These are phyloP conservation scores for Tipula confusa DNA, from an alignment of 2,888 invertebrate genomes.

Conservation along the genomic window DNA sequence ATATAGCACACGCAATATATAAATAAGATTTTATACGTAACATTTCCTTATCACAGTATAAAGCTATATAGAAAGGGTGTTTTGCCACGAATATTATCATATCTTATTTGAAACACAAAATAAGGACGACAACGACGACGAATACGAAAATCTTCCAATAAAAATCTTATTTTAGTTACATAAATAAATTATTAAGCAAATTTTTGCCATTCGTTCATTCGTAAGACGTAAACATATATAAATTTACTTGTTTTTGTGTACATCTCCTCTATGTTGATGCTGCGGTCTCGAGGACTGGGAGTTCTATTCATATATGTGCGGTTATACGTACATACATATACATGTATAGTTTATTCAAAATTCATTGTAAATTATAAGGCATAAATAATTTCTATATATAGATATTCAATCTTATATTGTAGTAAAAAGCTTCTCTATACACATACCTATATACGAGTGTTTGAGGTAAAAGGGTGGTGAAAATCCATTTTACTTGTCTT, in stretches of 20 bases:
- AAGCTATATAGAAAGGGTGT: not conserved
- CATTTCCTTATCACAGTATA: not conserved
- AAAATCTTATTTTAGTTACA: constrained; percentile 20
- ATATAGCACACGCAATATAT: not conserved
- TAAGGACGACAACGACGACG: not conserved
- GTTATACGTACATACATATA: not conserved
- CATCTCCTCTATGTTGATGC: not conserved
- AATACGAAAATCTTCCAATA: no score
- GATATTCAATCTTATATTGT: not conserved
- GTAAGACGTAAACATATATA: not conserved
- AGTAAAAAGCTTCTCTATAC: not conserved
- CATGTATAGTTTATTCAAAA: not conserved
- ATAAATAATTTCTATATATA: constrained; percentile 12
- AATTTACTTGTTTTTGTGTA: not conserved
- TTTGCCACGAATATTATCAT: not conserved
- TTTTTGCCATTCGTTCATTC: not conserved
- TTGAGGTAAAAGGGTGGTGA: not conserved
- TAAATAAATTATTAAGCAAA: constrained; percentile 25
- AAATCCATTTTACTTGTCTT: not conserved
- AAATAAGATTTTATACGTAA: not conserved
- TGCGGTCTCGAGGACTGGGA: not conserved
- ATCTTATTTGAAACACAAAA: not conserved
- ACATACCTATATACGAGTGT: not conserved
- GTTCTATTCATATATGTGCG: not conserved
- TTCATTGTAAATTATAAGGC: not conserved